These are phyloP conservation scores for Picathartes gymnocephalus DNA, from an alignment of 2,113 vertebrate species.

Conservation along the genomic window DNA sequence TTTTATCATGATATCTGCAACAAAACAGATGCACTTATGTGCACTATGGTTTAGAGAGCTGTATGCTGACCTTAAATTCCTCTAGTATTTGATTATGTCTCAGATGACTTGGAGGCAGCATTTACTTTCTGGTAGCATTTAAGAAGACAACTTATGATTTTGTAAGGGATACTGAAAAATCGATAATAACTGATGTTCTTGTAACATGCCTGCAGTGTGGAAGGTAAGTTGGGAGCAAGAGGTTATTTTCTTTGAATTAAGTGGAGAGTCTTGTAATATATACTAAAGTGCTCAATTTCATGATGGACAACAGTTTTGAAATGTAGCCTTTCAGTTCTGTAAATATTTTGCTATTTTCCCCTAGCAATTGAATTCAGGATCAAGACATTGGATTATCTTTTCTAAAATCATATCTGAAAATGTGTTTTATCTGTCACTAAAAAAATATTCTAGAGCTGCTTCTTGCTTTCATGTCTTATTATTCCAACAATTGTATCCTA, in stretches of 20 bases:
- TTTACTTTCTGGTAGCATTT: conserved; percentile 27
- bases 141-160: not conserved
- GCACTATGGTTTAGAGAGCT: not conserved
- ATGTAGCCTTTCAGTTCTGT: not conserved
- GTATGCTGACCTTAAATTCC: not conserved
- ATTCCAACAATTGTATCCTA: not conserved
- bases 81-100: not conserved
- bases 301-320: not conserved
- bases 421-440: not conserved
- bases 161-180: conserved; percentile 21
- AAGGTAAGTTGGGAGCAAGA: conserved; percentile 2
- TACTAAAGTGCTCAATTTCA: not conserved
- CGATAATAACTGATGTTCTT: not conserved
- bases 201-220: not conserved
- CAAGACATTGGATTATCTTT: not conserved
- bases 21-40: not conserved
- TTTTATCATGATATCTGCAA: not conserved
- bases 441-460: not conserved
- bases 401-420: not conserved
- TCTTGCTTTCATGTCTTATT: not conserved
- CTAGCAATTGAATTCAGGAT: not conserved
- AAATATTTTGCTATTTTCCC: not conserved
- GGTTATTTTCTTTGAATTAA: conserved; percentile 17
- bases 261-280: not conserved
- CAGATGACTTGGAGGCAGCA: not conserved